These are phyloP conservation scores for Pyralis farinalis DNA, from an alignment of 2,888 invertebrate genomes.

Conservation along the genomic window DNA sequence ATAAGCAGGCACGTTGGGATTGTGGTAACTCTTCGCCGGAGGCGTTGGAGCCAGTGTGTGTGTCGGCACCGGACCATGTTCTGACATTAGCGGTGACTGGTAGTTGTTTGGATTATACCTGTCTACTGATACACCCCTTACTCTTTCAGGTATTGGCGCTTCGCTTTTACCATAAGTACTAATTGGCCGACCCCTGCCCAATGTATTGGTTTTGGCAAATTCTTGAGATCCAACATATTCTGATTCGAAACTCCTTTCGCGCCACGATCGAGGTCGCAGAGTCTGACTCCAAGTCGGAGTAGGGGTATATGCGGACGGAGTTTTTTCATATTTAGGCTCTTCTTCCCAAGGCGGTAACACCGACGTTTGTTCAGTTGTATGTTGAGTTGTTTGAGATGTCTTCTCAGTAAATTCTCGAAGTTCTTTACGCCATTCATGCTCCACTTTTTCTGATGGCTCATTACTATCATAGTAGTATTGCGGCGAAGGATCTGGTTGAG, in stretches of 20 bases:
- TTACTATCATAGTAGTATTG: constrained; percentile 71
- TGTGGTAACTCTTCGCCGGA: constrained; percentile 58
- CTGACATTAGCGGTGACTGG: constrained; percentile 55
- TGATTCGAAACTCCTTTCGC: constrained; percentile 71
- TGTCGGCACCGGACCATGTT: constrained; percentile 68
- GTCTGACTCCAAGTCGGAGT: constrained; percentile 76
- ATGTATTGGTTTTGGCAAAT: constrained; percentile 63
- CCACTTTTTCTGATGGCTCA: constrained; percentile 57
- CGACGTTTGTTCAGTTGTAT: constrained; percentile 40
- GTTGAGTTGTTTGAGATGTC: constrained; percentile 49
- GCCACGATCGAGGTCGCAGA: constrained; percentile 63
- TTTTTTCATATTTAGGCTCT: constrained; percentile 51
- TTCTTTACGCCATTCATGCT: constrained; percentile 74
- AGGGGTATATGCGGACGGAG: constrained; percentile 46
- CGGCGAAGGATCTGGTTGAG: constrained; percentile 69
- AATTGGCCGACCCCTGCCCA: constrained; percentile 65
- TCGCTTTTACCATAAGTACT: constrained; percentile 54
- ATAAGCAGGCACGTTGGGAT: constrained; percentile 73
- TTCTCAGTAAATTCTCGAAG: constrained; percentile 73
- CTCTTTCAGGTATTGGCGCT: constrained; percentile 47
- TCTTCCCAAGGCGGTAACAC: constrained; percentile 69
- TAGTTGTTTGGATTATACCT: constrained; percentile 70
- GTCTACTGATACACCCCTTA: constrained; percentile 70
- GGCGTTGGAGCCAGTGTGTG: constrained; percentile 67
- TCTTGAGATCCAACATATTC: constrained; percentile 63